Conservation (phyloP, 2,888 invertebrate genomes). For the Embidobia sp. region DNA sequence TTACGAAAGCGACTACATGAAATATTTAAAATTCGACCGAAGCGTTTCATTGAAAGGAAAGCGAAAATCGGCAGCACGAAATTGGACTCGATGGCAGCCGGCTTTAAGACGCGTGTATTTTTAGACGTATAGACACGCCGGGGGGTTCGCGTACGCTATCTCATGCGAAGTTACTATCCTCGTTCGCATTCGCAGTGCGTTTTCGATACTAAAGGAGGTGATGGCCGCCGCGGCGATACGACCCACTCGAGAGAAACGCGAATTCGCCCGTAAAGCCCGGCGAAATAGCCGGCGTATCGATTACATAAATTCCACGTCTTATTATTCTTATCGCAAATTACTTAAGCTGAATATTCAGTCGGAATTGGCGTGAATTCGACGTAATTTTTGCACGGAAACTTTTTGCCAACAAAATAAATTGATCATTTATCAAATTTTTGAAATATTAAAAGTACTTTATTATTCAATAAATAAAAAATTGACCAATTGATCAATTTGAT, state of each 20-base stretch:
- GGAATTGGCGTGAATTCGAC: too few species aligned
- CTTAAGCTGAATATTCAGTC: constrained; percentile 31
- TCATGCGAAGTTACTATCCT: constrained; percentile 56
- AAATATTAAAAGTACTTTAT: too few species aligned
- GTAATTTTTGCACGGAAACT: too few species aligned
- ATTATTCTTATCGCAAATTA: constrained; percentile 50
- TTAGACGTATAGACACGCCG: constrained; percentile 63
- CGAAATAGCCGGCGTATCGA: constrained; percentile 42
- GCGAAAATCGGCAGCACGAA: constrained; percentile 17
- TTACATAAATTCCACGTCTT: constrained; percentile 52
- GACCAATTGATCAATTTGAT: too few species aligned
- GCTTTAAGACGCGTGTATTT: constrained; percentile 60
- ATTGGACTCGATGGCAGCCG: constrained; percentile 9
- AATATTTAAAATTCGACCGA: too few species aligned
- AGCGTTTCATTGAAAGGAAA: too few species aligned
- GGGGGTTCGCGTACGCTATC: constrained; percentile 41
- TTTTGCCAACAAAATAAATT: too few species aligned
- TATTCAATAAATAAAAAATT: too few species aligned
- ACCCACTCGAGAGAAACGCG: constrained; percentile 43
- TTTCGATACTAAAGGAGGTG: constrained; percentile 59
- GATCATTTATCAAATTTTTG: too few species aligned
- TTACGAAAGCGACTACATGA: too few species aligned
- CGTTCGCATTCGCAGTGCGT: constrained; percentile 61
- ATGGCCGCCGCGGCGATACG: constrained; percentile 46
- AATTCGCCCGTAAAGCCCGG: constrained; percentile 40